Conservation (phyloP, 2,797 vertebrate genomes). For the Perodicticus potto region DNA sequence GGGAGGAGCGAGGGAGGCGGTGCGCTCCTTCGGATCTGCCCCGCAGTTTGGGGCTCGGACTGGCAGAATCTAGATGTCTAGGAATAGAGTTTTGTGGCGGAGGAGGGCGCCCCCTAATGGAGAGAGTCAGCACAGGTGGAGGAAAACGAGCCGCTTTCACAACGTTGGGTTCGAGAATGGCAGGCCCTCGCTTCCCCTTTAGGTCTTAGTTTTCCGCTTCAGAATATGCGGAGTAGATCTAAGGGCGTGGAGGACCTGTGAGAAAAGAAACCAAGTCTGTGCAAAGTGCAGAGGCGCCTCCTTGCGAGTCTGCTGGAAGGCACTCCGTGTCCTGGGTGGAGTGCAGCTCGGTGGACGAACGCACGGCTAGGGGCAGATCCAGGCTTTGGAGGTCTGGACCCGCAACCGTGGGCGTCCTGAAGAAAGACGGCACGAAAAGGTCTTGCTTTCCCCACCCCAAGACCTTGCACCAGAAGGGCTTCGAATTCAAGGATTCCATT, state of each 20-base stretch:
- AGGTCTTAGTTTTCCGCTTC: not conserved
- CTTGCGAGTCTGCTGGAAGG: not conserved
- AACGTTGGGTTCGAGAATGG: not conserved
- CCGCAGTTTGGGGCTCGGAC: not conserved
- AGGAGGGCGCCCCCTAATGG: conserved; percentile 83
- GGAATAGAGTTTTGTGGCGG: conserved; percentile 71
- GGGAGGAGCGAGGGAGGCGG: conserved; percentile 80
- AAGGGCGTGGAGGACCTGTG: not conserved
- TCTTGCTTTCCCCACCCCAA: not conserved
- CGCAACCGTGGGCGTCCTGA: not conserved
- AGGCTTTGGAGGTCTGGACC: not conserved
- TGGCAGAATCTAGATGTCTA: conserved; percentile 68
- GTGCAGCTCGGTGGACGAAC: not conserved
- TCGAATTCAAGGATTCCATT: not conserved
- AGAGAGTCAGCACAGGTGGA: not conserved
- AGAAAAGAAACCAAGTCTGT: not conserved
- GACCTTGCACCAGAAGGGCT: not conserved
- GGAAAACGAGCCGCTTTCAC: not conserved
- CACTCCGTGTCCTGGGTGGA: not conserved
- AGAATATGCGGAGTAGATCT: not conserved
- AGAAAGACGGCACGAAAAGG: not conserved
- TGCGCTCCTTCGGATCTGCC: conserved; percentile 44
- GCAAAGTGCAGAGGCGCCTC: not conserved
- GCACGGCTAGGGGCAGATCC: not conserved
- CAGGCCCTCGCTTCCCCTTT: not conserved